Percentiles rank a stretch among this genome's conserved stretches.
Evolutionary conservation across 2,888 invertebrate genomes (phyloP).

Genomic region (Drosophila neonasuta): DNA sequence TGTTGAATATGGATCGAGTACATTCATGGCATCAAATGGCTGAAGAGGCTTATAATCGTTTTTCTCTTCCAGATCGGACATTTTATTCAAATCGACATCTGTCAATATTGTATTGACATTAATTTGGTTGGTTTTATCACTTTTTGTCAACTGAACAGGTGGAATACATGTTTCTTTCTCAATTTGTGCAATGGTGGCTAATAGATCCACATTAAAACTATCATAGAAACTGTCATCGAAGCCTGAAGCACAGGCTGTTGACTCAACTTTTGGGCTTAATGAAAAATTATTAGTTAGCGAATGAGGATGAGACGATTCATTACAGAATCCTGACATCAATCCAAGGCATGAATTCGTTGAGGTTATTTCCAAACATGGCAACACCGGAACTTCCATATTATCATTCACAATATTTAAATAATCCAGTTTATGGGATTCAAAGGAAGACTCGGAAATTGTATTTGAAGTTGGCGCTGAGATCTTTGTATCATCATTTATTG

Average conservation of each 20-base stretch:
- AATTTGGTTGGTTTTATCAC: background rate
- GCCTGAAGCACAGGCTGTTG: slow-evolving; percentile 20
- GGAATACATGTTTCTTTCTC: slow-evolving; percentile 30
- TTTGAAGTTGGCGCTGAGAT: background rate
- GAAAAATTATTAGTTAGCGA: background rate
- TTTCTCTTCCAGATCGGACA: slow-evolving; percentile 16
- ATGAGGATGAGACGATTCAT: background rate
- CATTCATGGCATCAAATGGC: slow-evolving; percentile 2
- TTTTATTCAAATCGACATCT: slow-evolving; percentile 27
- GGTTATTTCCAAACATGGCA: background rate
- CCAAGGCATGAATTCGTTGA: background rate
- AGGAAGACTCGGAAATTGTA: slow-evolving; percentile 4
- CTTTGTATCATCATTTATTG: slow-evolving; percentile 1
- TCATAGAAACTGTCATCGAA: slow-evolving; percentile 79
- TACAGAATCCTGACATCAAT: background rate
- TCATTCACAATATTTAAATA: background rate
- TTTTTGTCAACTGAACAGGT: slow-evolving; percentile 4
- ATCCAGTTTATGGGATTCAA: slow-evolving; percentile 8
- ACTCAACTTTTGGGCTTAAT: background rate
- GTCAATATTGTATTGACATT: background rate
- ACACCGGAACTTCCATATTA: background rate
- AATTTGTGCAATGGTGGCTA: slow-evolving; percentile 45
- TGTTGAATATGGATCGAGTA: slow-evolving; percentile 47
- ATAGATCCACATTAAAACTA: slow-evolving; percentile 75
- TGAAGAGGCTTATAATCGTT: slow-evolving; percentile 63